Conservation (phyloP, 2,797 vertebrate genomes). For the Halcyon smyrnensis region DNA sequence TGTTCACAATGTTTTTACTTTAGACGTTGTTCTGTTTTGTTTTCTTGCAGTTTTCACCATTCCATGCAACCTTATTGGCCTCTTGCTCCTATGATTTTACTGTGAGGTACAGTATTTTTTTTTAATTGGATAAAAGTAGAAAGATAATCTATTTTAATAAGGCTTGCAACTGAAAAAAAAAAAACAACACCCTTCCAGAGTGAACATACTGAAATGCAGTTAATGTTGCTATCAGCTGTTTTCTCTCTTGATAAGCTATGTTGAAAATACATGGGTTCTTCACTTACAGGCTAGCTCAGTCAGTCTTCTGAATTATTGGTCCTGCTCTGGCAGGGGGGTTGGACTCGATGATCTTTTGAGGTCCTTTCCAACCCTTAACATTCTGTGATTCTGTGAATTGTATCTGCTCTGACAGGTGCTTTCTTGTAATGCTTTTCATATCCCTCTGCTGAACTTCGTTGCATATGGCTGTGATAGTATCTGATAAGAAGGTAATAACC, state of each 20-base stretch:
- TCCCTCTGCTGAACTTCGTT: not conserved
- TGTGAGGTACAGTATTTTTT: slow-evolving; percentile 87
- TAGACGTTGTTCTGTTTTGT: not conserved
- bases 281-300: not conserved
- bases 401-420: slow-evolving; percentile 31
- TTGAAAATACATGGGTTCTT: not conserved
- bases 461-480: not conserved
- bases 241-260: not conserved
- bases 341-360: too few relatives aligned
- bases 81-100: slow-evolving; percentile 97
- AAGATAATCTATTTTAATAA: not conserved
- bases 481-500: not conserved
- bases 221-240: slow-evolving; percentile 4
- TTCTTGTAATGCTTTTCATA: slow-evolving; percentile 7
- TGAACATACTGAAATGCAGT: not conserved
- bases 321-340: too few relatives aligned
- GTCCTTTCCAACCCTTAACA: too few relatives aligned
- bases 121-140: not conserved
- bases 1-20: not conserved
- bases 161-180: not conserved
- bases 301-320: not conserved
- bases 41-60: slow-evolving; percentile 91
- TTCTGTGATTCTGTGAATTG: not conserved
- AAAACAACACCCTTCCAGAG: not conserved
- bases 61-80: slow-evolving; percentile 83